phyloP scores from a whole-genome alignment of 2,113 vertebrate genomes.

The Rhizomys pruinosus region DNA sequence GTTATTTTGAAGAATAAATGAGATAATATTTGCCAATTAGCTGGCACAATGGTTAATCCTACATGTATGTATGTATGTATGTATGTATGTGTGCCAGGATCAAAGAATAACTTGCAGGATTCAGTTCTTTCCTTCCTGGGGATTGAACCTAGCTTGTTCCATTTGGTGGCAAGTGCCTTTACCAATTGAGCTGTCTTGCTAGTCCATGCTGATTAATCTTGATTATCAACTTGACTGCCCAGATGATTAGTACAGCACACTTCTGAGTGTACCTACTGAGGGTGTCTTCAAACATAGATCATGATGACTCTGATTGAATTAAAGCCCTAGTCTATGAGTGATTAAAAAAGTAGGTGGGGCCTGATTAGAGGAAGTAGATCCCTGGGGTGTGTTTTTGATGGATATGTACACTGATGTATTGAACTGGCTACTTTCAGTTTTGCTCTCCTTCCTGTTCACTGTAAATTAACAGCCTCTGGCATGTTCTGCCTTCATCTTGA shows the following conservation, averaged over 20 bases:
- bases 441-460: background rate
- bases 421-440: background rate
- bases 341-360: background rate
- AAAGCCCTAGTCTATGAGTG: background rate
- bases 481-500: too few species aligned
- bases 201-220: background rate
- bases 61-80: background rate
- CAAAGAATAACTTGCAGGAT: background rate
- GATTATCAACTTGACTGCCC: background rate
- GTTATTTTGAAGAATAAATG: slow-evolving; percentile 46
- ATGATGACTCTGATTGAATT: background rate
- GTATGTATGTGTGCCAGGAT: background rate
- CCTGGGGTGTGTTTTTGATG: background rate
- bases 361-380: background rate
- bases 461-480: background rate
- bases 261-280: background rate
- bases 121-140: background rate
- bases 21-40: background rate
- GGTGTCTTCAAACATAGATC: background rate
- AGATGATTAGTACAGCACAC: background rate
- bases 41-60: background rate
- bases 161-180: too few species aligned
- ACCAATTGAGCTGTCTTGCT: too few species aligned
- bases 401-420: background rate
- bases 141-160: background rate